Evolutionary conservation across 2,888 invertebrate genomes (phyloP), one percentile per base, ranked within the genome.

Genomic region (Chrysolina oricalcia): DNA sequence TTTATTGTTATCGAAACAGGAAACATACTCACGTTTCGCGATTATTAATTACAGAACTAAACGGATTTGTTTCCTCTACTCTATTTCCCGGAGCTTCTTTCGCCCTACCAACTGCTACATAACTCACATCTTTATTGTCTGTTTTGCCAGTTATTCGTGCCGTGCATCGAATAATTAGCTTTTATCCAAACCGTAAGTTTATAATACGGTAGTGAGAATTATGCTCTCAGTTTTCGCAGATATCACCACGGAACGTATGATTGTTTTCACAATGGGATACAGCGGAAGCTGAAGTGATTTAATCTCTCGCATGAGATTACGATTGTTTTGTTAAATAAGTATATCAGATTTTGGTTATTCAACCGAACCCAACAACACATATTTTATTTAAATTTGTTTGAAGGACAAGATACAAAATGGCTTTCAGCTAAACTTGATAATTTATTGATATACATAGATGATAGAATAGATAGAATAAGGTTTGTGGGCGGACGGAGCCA

Each of bases 1-100:
- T 78, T 83, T 81, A 79, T 72, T 80, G 80, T 83, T 83, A 83
- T 83, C 82, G 81, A 81, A 82, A 81, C 79, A 80, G 81, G 82
- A 82, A 82, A 80, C 80, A 78, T 78, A 80, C 82, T 80, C 80
- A 79, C 80, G 80, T 80, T 67, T 78, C 78, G 78, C 71, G 70
- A 76, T 79, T 80, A 82, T 82, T 82, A 81, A 82, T 82, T 81
- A 76, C 81, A 67, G 69, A 81, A 79, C 80, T 82, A 80, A 81
- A 80, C 78, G 81, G 80, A 82, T 82, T 82, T 79, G 72, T 78
- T 78, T 40, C 71, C 72, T 62, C 70, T 48, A 40, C 59, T 75
- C 73, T 27, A 53, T 69, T 75, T 73, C 77, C 75, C 35, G 40
- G 64, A 35, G 62, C 43, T 72, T 78, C 78, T 75, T 75, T 75